Percentiles rank a stretch among this genome's conserved stretches.
phyloP scores from a whole-genome alignment of 1,140 invertebrate genomes.

The Pogonognathellus flavescens region DNA sequence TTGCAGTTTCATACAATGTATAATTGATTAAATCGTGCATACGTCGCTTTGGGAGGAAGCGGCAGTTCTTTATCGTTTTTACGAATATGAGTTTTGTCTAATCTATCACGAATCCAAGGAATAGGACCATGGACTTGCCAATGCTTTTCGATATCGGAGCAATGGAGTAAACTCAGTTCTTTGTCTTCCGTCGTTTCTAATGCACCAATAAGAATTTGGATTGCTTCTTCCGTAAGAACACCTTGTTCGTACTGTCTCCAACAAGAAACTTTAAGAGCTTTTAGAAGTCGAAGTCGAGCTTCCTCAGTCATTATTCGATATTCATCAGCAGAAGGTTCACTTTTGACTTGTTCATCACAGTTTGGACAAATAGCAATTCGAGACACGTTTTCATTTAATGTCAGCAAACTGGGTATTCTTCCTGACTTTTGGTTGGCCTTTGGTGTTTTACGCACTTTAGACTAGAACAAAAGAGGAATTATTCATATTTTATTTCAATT shows the following conservation, averaged over 20 bases:
- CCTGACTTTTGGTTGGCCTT: background rate
- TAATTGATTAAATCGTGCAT: background rate
- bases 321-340: conserved; percentile 61
- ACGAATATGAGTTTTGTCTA: background rate
- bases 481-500: too few species aligned
- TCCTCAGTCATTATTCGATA: conserved; percentile 64
- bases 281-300: conserved; percentile 61
- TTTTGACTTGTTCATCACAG: conserved; percentile 45
- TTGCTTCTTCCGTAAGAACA: conserved; percentile 63
- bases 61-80: background rate
- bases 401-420: conserved; percentile 50
- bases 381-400: conserved; percentile 10
- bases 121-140: conserved; percentile 58
- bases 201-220: conserved; percentile 57
- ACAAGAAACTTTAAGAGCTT: conserved; percentile 65
- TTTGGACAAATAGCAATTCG: conserved; percentile 36
- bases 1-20: background rate
- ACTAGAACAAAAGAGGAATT: conserved; percentile 32
- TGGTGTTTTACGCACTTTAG: conserved; percentile 8
- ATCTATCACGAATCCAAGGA: conserved; percentile 46
- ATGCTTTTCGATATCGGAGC: conserved; percentile 55
- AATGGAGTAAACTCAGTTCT: conserved; percentile 56
- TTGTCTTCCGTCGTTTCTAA: conserved; percentile 61
- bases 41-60: background rate
- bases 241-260: conserved; percentile 67